Evolutionary conservation across 1,140 invertebrate genomes (phyloP), one percentile per base, ranked within the genome.

Genomic region (Musca vetustissima): DNA sequence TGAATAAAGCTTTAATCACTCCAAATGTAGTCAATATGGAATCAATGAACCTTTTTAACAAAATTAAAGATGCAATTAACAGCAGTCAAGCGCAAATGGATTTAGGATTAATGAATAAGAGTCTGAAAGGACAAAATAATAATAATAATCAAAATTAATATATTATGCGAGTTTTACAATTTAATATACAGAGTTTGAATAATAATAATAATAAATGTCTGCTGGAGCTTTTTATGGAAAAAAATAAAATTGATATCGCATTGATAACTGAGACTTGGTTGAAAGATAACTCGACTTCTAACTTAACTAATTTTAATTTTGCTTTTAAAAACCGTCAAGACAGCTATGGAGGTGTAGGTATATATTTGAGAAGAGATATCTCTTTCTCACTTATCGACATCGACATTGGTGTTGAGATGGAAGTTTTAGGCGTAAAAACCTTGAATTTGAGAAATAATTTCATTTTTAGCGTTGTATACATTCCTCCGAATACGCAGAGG

Each of bases 111-210:
- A 28, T 28, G 28, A 28, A 3, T 4, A 3, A 28, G 28, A 8
- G 28, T 28, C 28, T 28, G 3, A 8, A 28, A 28, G 28, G 8
- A 3, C 28, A 4, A 28, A 28, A 28, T 28, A 28, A 28, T 28
- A 28, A 28, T 28, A 8, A 28, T 28, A 28, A 28, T 28, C 28
- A 28, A 28, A n/a, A n/a, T n/a, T n/a, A n/a, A n/a, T n/a, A n/a
- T n/a, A n/a, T n/a, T 28, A 55, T 55, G 52, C 19, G 19, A 55
- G 32, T 36, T 24, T 13, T 64, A 64, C 59, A 64, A 32, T 64
- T 32, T 19, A 64, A 64, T 64, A 28, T 64, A 15, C 59, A 64
- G 32, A 64, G 59, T 64, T 32, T 64, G 17, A 64, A 64, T 28
- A 28, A 64, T 9, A 15, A 64, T 9, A 36, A 36, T 19, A 64